Base-by-base conservation (phyloP, 2,113 vertebrate species). In the Corvus cornix region DNA sequence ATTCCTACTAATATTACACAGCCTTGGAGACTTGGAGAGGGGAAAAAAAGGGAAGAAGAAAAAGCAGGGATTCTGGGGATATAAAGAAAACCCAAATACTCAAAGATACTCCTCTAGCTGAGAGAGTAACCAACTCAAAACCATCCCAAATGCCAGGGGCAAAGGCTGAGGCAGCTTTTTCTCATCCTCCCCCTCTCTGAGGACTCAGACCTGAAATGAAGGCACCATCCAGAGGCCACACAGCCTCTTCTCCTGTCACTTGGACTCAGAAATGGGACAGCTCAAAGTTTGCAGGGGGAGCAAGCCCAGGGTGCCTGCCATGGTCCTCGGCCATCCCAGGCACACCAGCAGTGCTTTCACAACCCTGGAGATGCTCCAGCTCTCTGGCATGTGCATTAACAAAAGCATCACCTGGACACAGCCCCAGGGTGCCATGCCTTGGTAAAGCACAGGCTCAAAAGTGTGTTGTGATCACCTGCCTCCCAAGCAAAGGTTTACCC, bases 321-420 rank as follows among this genome's bases (percentile, higher is more conserved):
- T 0, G 3, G 33, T 39, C 13, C 37, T 41, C 21, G 23, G 43
- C 37, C 51, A 67, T 46, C 39, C n/a, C 20, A 69, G 68, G 51
- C 9, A 10, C 22, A 53, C 5, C 51, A 77, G 43, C 43, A 75
- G 33, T n/a, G 33, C 78, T 78, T 48, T 51, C 53, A 22, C 60
- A 35, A 6, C 9, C 26, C 81, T 64, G 56, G 56, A 81, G 60
- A 78, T 1, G 9, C 15, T 77, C 51, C 74, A 78, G 55, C 48
- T 33, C 69, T 58, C 55, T 0, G 0, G 22, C 39, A 81, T 0
- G 1, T 9, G 28, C 11, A 18, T 39, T 16, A 49, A 27, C 0
- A 1, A 31, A 12, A 77, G 43, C 35, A 74, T 21, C 26, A 49
- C 14, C 35, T 1, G 1, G 39, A 13, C 35, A 33, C n/a, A n/a